phyloP scores from a whole-genome alignment of 2,888 invertebrate genomes.

The Adelphocoris suturalis region DNA sequence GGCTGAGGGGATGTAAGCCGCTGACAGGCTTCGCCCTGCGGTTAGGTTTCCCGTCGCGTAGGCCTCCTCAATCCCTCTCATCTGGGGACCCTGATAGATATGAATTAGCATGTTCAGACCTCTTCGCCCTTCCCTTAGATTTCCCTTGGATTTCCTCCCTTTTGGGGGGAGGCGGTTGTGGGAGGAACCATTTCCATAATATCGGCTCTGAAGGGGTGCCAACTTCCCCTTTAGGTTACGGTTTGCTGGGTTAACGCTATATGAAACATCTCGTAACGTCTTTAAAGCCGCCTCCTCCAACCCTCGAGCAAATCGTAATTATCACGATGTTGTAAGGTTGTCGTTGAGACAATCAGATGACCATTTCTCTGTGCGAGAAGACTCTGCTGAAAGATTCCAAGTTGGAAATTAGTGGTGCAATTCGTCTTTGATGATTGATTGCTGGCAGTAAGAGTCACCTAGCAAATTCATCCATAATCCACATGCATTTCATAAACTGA shows the following conservation, averaged over 20 bases:
- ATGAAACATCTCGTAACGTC: not conserved
- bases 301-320: not conserved
- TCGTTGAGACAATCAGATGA: too few relatives aligned
- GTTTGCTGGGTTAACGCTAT: not conserved
- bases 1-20: not conserved
- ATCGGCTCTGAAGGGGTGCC: not conserved
- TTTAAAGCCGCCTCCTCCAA: not conserved
- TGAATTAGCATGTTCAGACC: conserved; percentile 12
- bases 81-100: conserved; percentile 6
- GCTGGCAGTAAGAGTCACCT: too few relatives aligned
- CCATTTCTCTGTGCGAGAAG: too few relatives aligned
- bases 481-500: too few relatives aligned
- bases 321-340: too few relatives aligned
- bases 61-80: conserved; percentile 15
- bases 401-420: too few relatives aligned
- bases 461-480: too few relatives aligned
- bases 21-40: not conserved
- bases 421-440: too few relatives aligned
- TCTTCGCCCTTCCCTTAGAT: not conserved
- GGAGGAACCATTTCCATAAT: conserved; percentile 10
- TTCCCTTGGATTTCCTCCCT: not conserved
- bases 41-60: not conserved
- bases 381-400: too few relatives aligned
- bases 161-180: not conserved
- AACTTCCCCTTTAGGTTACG: not conserved